phyloP scores from a whole-genome alignment of 2,113 vertebrate species.

The Carassius carassius region DNA sequence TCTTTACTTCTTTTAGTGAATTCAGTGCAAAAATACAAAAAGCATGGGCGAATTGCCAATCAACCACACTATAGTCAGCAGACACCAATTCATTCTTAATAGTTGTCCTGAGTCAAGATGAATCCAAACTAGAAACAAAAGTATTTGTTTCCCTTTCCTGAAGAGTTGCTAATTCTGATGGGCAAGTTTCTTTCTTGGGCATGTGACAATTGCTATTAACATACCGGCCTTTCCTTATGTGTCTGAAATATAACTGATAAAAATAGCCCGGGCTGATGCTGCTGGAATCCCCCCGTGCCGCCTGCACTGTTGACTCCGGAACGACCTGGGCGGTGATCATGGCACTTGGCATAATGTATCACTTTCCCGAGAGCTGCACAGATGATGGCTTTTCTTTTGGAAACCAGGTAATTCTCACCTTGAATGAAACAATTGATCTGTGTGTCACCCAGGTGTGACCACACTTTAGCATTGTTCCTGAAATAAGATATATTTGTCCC shows the following conservation, averaged over 20 bases:
- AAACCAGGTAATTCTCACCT: conserved; percentile 69
- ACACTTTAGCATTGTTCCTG: conserved; percentile 37
- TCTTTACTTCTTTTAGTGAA: background rate
- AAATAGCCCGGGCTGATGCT: conserved; percentile 52
- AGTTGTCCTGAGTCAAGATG: background rate
- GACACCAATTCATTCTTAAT: conserved; percentile 6
- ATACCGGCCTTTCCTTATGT: conserved; percentile 23
- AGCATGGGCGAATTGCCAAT: background rate
- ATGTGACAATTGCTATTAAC: conserved; percentile 30
- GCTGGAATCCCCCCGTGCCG: conserved; percentile 65
- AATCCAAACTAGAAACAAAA: background rate
- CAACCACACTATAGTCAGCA: background rate
- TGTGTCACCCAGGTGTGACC: conserved; percentile 54
- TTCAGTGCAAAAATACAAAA: background rate
- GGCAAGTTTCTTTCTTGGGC: conserved; percentile 17
- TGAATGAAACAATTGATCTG: conserved; percentile 67
- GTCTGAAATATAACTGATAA: conserved; percentile 55
- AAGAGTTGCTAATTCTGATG: conserved; percentile 15
- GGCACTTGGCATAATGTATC: conserved; percentile 62
- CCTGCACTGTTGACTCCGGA: conserved; percentile 68
- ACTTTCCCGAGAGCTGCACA: conserved; percentile 66
- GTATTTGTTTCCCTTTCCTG: background rate
- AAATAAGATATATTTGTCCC: conserved; percentile 13
- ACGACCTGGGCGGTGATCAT: conserved; percentile 63
- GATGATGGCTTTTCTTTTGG: conserved; percentile 68